Evolutionary conservation across 2,797 vertebrate species (phyloP).

Genomic region (Distichodus sexfasciatus): DNA sequence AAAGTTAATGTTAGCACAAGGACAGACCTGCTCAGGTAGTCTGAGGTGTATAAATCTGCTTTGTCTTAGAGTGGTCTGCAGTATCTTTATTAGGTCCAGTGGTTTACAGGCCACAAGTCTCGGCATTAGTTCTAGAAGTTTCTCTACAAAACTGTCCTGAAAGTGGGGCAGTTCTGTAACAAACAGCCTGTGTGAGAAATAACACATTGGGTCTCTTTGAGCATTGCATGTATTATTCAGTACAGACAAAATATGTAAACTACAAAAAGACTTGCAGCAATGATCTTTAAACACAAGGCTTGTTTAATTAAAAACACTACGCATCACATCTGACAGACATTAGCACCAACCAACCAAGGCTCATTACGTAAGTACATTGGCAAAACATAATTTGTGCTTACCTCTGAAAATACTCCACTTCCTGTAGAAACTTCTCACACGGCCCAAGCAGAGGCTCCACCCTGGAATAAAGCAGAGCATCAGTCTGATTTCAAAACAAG

Average conservation of each 20-base stretch:
- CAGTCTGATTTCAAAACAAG: background rate
- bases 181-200: conserved; percentile 75
- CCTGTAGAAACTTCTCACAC: conserved; percentile 94
- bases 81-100: conserved; percentile 88
- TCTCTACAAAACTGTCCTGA: conserved; percentile 93
- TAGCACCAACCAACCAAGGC: background rate
- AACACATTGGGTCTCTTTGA: background rate
- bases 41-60: conserved; percentile 86
- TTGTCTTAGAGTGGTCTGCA: conserved; percentile 87
- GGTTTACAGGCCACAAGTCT: conserved; percentile 87
- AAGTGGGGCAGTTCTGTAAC: conserved; percentile 87
- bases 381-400: too few relatives aligned
- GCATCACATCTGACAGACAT: too few relatives aligned
- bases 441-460: conserved; percentile 83
- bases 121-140: conserved; percentile 90
- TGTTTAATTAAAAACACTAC: too few relatives aligned
- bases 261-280: too few relatives aligned
- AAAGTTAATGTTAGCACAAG: background rate
- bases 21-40: conserved; percentile 84
- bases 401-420: conserved; percentile 94
- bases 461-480: conserved; percentile 63
- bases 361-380: too few relatives aligned
- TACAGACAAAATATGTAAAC: too few relatives aligned
- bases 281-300: too few relatives aligned
- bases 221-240: too few relatives aligned